Conservation (phyloP, 2,888 invertebrate species). For the Thymelicus acteon region DNA sequence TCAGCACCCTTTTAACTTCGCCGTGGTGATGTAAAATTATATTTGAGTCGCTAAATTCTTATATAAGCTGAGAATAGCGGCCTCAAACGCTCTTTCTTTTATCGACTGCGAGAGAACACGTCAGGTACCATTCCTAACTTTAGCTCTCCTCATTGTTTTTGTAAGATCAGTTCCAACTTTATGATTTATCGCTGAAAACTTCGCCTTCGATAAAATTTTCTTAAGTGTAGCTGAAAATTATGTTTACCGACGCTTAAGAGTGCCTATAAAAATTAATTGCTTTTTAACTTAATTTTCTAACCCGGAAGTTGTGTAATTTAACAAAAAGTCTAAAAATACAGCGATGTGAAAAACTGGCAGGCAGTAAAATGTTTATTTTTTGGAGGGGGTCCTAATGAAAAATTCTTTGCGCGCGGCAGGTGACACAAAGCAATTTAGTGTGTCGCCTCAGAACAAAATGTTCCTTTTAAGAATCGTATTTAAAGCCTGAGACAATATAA, state of each 20-base stretch:
- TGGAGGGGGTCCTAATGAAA: constrained; percentile 52
- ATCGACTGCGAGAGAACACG: constrained; percentile 5
- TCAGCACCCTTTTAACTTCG: no score
- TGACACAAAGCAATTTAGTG: constrained; percentile 49
- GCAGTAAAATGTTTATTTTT: constrained; percentile 17
- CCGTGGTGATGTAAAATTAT: no score
- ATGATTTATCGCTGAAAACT: constrained; percentile 48
- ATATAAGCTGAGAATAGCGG: neutral
- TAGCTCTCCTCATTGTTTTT: constrained; percentile 49
- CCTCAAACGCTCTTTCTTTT: neutral
- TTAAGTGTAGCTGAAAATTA: constrained; percentile 35
- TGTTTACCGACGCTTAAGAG: constrained; percentile 29
- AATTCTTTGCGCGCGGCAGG: constrained; percentile 52
- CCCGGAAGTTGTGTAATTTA: constrained; percentile 27
- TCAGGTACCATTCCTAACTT: constrained; percentile 39
- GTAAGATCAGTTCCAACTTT: constrained; percentile 46
- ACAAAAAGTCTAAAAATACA: neutral
- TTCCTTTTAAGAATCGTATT: constrained; percentile 19
- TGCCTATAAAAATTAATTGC: constrained; percentile 37
- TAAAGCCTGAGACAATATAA: constrained; percentile 1
- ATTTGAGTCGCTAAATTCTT: no score
- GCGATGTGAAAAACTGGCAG: neutral
- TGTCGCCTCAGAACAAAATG: constrained; percentile 13
- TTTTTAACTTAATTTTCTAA: constrained; percentile 38
- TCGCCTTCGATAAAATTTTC: constrained; percentile 43